These are phyloP conservation scores for Chiloscyllium plagiosum DNA, from an alignment of 2,113 vertebrate genomes.

Conservation along the genomic window DNA sequence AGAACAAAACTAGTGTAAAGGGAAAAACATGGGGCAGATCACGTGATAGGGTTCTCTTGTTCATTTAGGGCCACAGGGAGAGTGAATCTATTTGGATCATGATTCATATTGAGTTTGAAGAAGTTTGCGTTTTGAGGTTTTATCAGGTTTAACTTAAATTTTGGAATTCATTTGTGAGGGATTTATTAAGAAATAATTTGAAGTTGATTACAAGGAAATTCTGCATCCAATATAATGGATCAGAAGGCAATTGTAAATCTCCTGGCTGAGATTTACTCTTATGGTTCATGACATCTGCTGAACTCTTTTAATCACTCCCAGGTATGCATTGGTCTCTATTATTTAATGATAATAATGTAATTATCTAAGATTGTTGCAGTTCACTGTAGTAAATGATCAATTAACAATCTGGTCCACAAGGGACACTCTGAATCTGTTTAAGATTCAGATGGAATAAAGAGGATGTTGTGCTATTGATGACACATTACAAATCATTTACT, in stretches of 20 bases:
- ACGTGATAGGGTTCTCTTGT: not conserved
- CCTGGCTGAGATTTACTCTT: not conserved
- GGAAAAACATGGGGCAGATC: not conserved
- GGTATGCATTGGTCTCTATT: not conserved
- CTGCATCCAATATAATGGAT: not conserved
- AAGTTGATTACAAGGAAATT: slow-evolving; percentile 19
- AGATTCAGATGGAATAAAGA: slow-evolving; percentile 5
- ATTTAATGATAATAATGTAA: slow-evolving; percentile 28
- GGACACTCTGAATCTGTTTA: not conserved
- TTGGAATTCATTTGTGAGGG: slow-evolving; percentile 8
- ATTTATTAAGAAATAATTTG: slow-evolving; percentile 6
- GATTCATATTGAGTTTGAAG: not conserved
- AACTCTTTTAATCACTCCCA: slow-evolving; percentile 34
- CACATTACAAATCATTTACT: not conserved
- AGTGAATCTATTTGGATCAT: not conserved
- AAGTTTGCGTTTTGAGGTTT: not conserved
- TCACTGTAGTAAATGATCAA: slow-evolving; percentile 10
- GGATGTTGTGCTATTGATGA: not conserved
- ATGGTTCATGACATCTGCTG: slow-evolving; percentile 32
- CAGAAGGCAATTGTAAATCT: slow-evolving; percentile 25
- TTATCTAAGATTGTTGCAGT: slow-evolving; percentile 20
- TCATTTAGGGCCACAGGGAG: not conserved
- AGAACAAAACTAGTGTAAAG: not conserved
- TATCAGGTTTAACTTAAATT: slow-evolving; percentile 17
- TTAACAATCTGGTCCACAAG: slow-evolving; percentile 21